Percentiles rank a stretch among this genome's conserved stretches.
Conservation (phyloP, 2,113 vertebrate genomes). For the Cyprinodon variegatus region DNA sequence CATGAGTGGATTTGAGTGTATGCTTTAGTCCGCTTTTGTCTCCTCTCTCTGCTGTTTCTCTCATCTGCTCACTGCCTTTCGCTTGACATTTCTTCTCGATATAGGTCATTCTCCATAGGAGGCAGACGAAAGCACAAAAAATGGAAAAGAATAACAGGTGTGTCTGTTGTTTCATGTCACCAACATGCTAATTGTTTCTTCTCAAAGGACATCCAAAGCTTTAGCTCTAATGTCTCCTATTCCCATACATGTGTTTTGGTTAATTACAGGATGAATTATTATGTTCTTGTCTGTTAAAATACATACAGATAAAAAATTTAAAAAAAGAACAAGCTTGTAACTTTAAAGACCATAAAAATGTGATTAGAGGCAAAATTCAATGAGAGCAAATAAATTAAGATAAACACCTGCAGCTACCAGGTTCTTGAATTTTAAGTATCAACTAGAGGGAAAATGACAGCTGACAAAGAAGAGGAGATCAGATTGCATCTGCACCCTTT, state of each 20-base stretch:
- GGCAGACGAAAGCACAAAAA: constrained; percentile 11
- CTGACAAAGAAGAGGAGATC: constrained; percentile 38
- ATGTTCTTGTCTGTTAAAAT: constrained; percentile 48
- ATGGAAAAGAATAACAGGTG: constrained; percentile 8
- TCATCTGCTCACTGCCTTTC: constrained; percentile 58
- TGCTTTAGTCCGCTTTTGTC: constrained; percentile 75
- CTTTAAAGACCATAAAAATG: constrained; percentile 47
- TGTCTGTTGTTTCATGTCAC: constrained; percentile 29
- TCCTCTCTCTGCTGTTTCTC: constrained; percentile 51
- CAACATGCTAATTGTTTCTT: constrained; percentile 64
- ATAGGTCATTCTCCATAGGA: constrained; percentile 71
- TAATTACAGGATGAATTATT: constrained; percentile 65
- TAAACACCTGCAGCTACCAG: constrained; percentile 46
- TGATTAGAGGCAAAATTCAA: constrained; percentile 47
- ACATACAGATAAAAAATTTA: constrained; percentile 14
- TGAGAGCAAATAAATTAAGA: constrained; percentile 45
- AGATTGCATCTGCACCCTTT: constrained; percentile 52
- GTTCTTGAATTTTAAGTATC: constrained; percentile 52
- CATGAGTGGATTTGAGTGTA: constrained; percentile 72
- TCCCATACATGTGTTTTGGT: constrained; percentile 28
- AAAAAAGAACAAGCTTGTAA: constrained; percentile 38
- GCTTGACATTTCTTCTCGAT: constrained; percentile 75
- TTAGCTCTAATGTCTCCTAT: constrained; percentile 32
- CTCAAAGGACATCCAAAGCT: constrained; percentile 38
- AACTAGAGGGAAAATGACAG: constrained; percentile 22